Base-by-base conservation (phyloP, 2,888 invertebrate genomes). In the Andrena chrysosceles region DNA sequence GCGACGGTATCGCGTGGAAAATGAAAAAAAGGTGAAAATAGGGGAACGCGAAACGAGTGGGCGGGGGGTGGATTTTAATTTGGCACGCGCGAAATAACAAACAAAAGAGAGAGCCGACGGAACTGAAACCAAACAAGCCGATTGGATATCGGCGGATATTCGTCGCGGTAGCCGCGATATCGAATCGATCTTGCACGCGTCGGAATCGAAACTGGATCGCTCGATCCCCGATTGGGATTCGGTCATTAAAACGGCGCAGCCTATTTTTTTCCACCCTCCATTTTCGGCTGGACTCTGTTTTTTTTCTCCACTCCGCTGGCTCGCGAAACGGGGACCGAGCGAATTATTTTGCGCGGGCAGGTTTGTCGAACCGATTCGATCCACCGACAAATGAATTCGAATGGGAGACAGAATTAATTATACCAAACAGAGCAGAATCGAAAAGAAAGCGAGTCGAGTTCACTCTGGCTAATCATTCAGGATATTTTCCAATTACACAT, bases 81-180 rank as follows among this genome's bases (percentile, higher is more conserved):
- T 86, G 87, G 82, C 66, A 85, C 85, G 88, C 85, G 87, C 85
- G 89, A 88, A 86, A 90, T 90, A 86, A 90, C 89, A 91, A 91
- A 91, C 91, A 90, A 90, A 88, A 88, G 85, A 87, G 84, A 84
- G 83, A 82, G 84, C 75, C 81, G 82, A 60, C 78, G 89, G 88
- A 90, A 91, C 87, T 89, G 90, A 87, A 91, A 90, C 90, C 91
- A 91, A 91, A 91, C 90, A 88, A 81, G 85, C 86, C 85, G 88
- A 91, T 91, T 90, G 90, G 89, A 91, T 90, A 89, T 89, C 81
- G 85, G 71, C 59, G 71, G 74, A 4, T 16, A 26, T 56, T 56
- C 16, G 64, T 48, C 52, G 63, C 60, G 60, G 76, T 59, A 74
- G 68, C 54, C 52, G 72, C 83, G 85, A 89, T 20, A 56, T 89